Conservation (phyloP, 2,113 vertebrate species). For the Antechinus flavipes region DNA sequence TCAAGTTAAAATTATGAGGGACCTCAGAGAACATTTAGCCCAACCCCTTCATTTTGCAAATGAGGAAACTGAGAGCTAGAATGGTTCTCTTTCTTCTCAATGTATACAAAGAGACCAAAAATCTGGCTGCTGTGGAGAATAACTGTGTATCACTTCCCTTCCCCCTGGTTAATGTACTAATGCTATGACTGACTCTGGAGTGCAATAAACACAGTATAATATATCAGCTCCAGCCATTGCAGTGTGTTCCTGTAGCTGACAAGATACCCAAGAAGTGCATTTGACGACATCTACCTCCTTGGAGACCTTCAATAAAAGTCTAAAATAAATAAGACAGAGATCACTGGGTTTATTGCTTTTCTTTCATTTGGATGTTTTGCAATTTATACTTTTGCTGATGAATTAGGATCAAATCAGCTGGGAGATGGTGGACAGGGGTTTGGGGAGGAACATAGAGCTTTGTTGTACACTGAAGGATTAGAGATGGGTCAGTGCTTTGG, state of each 20-base stretch:
- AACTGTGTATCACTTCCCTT: constrained; percentile 66
- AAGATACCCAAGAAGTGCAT: constrained; percentile 79
- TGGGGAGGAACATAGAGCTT: constrained; percentile 58
- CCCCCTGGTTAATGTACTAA: constrained; percentile 51
- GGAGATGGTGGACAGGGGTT: constrained; percentile 65
- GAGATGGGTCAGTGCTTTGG: constrained; percentile 71
- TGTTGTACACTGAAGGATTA: constrained; percentile 67
- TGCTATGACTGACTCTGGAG: constrained; percentile 63
- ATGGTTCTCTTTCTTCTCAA: constrained; percentile 20
- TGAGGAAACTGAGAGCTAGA: constrained; percentile 18
- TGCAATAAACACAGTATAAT: constrained; percentile 80
- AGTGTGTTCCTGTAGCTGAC: constrained; percentile 67
- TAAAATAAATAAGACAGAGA: constrained; percentile 81
- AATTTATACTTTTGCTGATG: constrained; percentile 81
- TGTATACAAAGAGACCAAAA: constrained; percentile 41
- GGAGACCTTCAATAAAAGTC: constrained; percentile 79
- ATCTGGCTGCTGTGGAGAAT: constrained; percentile 31
- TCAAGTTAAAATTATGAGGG: not conserved
- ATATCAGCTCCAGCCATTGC: constrained; percentile 73
- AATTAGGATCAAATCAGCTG: constrained; percentile 78
- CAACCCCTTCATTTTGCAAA: not conserved
- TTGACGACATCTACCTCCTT: constrained; percentile 76
- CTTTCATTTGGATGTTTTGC: constrained; percentile 76
- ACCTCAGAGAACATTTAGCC: not conserved
- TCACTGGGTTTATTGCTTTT: constrained; percentile 79